Evolutionary conservation across 2,113 vertebrate species (phyloP), one percentile per base, ranked within the genome.

Genomic region (Tragelaphus strepsiceros): DNA sequence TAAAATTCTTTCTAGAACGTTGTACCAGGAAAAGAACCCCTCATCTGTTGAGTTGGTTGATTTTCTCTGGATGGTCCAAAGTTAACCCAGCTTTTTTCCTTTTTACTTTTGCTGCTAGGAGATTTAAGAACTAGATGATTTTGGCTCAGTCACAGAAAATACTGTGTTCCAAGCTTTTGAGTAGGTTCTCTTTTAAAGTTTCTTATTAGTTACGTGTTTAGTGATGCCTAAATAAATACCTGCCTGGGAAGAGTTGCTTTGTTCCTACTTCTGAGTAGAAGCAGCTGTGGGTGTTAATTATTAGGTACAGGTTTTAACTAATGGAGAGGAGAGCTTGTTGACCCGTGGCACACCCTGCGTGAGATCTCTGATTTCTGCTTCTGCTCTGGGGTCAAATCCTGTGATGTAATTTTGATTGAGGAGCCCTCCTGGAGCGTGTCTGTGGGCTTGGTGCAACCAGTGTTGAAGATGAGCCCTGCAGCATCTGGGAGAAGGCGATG

Each of bases 81-180:
- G 77, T 56, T 28, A 84, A 85, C 59, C 43, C 28, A 11, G 77
- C 83, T 61, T 51, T 71, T 82, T 83, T 39, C 80, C 67, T 39
- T 87, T 88, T 92, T 35, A 35, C n/a, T 53, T 93, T 88, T 32
- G 77, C 56, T 54, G 28, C 59, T 56, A 80, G 77, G 84, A 77
- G 85, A 39, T 86, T 77, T 51, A 46, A 39, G 39, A 91, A 22
- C 53, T 77, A 80, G 58, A 30, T 8, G 58, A 4, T 26, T 7
- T 16, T 61, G 67, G 80, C 74, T 58, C 46, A 7, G 6, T 49
- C 49, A 7, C 51, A 17, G 56, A 43, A 13, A 46, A 13, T 59
- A 80, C 39, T 64, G 28, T 61, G 80, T 77, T 80, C 77, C 49
- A 22, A 24, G 21, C 53, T 74, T 51, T 89, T 88, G 54, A 11